phyloP scores from a whole-genome alignment of 2,797 vertebrate species.

The Cyclopterus lumpus region DNA sequence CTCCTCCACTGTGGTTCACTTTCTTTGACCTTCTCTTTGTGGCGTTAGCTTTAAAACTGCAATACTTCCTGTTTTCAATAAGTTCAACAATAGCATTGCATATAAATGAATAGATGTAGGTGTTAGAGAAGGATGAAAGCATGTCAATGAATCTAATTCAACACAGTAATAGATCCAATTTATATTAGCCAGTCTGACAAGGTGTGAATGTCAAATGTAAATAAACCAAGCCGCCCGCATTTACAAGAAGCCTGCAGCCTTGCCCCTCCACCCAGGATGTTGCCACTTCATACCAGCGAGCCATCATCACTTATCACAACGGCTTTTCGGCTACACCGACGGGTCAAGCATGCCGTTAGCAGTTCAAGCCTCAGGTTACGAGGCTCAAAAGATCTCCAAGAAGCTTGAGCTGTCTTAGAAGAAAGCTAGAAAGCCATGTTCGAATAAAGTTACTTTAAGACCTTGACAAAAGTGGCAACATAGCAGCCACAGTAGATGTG shows the following conservation, averaged over 20 bases:
- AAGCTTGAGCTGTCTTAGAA: slow-evolving; percentile 35
- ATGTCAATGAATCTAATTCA: slow-evolving; percentile 3
- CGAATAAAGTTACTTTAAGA: slow-evolving; percentile 52
- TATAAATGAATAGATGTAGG: neutral
- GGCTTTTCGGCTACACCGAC: slow-evolving; percentile 31
- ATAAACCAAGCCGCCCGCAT: slow-evolving; percentile 18
- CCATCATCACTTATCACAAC: slow-evolving; percentile 48
- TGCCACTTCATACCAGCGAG: slow-evolving; percentile 28
- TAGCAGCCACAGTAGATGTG: slow-evolving; percentile 38
- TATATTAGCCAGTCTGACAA: slow-evolving; percentile 32
- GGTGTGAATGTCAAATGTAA: slow-evolving; percentile 40
- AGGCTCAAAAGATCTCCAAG: slow-evolving; percentile 42
- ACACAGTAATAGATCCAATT: slow-evolving; percentile 27
- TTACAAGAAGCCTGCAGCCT: slow-evolving; percentile 31
- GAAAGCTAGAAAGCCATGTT: slow-evolving; percentile 19
- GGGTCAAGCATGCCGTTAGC: slow-evolving; percentile 40
- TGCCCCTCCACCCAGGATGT: slow-evolving; percentile 21
- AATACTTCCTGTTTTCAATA: neutral
- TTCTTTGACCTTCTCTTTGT: slow-evolving; percentile 1
- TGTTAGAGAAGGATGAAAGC: neutral
- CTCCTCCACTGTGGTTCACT: neutral
- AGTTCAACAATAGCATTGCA: neutral
- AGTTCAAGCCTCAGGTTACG: slow-evolving; percentile 51
- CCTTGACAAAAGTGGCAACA: slow-evolving; percentile 61
- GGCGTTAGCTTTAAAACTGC: neutral